Percentiles rank a stretch among this genome's conserved stretches.
These are phyloP conservation scores for Cremastinae sp. DNA, from an alignment of 2,888 invertebrate species.

Conservation along the genomic window DNA sequence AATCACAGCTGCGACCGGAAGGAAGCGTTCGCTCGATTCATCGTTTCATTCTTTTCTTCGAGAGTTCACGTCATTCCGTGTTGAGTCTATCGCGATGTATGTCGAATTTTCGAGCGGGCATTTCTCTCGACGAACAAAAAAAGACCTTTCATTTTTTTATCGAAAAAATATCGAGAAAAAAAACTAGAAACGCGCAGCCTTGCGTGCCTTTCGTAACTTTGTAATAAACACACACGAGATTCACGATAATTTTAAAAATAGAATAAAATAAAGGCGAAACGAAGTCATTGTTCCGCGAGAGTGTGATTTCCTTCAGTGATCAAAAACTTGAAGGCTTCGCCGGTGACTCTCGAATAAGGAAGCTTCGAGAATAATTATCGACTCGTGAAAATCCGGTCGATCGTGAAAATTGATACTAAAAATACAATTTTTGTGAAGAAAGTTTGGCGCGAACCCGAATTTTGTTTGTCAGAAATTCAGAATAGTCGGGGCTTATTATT, in stretches of 20 bases:
- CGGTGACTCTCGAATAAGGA: background rate
- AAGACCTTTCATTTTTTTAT: too few relatives aligned
- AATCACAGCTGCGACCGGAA: conserved; percentile 54
- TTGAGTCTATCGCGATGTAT: background rate
- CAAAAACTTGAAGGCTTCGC: background rate
- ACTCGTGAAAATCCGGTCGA: too few relatives aligned
- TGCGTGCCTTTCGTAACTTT: too few relatives aligned
- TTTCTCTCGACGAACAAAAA: too few relatives aligned
- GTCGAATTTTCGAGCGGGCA: background rate
- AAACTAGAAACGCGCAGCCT: too few relatives aligned
- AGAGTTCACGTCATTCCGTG: background rate
- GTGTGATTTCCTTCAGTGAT: conserved; percentile 22
- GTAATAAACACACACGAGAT: conserved; percentile 6
- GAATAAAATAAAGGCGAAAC: conserved; percentile 41
- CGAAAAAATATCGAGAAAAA: too few relatives aligned
- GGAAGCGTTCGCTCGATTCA: conserved; percentile 42
- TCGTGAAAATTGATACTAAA: too few relatives aligned
- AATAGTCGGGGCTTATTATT: conserved; percentile 9
- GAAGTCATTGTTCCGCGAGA: conserved; percentile 48
- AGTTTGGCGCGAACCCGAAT: background rate
- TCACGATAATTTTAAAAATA: conserved; percentile 58
- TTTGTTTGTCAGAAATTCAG: background rate
- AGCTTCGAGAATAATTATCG: too few relatives aligned
- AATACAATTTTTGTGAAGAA: too few relatives aligned
- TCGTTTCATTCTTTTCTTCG: conserved; percentile 19